Evolutionary conservation across 2,113 vertebrate species (phyloP), one percentile per base, ranked within the genome.

Genomic region (Lates calcarifer): DNA sequence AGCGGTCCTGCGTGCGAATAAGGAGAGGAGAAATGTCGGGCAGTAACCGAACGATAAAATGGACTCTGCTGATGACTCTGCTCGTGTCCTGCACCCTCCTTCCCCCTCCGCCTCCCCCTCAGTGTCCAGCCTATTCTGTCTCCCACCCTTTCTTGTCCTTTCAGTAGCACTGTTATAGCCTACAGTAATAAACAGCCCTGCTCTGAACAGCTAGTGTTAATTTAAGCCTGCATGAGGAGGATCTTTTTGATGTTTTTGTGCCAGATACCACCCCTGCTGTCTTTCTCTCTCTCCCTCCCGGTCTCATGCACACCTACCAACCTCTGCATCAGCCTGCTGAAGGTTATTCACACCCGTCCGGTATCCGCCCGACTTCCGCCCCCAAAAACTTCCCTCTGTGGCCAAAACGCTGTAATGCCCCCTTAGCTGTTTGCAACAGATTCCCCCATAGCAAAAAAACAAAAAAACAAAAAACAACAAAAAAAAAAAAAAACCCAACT

Each of bases 401-500:
- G 78, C 86, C 87, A 82, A 82, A 91, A 72, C 64, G 89, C 79
- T 94, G 94, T 93, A 95, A 95, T 94, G 94, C 91, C 95, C 95
- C 72, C 93, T 92, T 94, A 95, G 95, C 94, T 90, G 91, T 95
- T 95, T 94, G 94, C 92, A 94, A 92, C 92, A 89, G 94, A 95
- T 95, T 95, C 89, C 93, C 80, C 91, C 89, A 92, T 93, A 93
- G 92, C 95, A 95, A 92, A 94, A 92, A 57, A 55, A 18, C 28
- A 31, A 45, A 56, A 51, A 79, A 43, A n/a, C n/a, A n/a, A n/a
- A n/a, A n/a, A n/a, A n/a, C n/a, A n/a, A n/a, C n/a, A 67, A 31
- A 37, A 57, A 73, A 53, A 64, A 53, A 71, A 37, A 37, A 37
- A 5, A 37, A 37, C 39, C 33, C 66, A 85, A 89, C 88, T 89